A percentile compares a stretch with the other conserved stretches of the same genome.
Conservation (phyloP, 1,140 invertebrate species). For the Ganaspis sp. region DNA sequence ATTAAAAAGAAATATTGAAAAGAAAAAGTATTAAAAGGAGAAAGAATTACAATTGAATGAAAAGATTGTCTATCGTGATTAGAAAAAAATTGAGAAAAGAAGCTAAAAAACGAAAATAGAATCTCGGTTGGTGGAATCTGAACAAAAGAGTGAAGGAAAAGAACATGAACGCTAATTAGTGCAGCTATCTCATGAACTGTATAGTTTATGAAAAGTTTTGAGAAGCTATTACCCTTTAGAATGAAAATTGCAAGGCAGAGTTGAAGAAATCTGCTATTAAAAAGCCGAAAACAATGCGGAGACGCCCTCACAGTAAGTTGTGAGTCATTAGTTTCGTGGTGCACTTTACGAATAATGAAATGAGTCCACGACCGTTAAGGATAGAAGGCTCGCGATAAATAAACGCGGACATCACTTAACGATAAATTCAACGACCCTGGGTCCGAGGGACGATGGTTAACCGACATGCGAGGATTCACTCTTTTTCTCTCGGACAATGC, state of each 20-base stretch:
- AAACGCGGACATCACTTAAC: slow-evolving; percentile 62
- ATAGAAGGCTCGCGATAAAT: slow-evolving; percentile 52
- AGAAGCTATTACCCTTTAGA: not conserved
- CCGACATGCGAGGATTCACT: slow-evolving; percentile 57
- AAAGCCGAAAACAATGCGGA: slow-evolving; percentile 23
- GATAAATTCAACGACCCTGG: slow-evolving; percentile 61
- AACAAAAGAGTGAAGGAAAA: not conserved
- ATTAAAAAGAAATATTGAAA: too few relatives aligned
- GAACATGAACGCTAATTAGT: not conserved
- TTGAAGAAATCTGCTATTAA: not conserved
- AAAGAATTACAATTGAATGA: too few relatives aligned
- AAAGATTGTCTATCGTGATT: too few relatives aligned
- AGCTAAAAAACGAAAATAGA: not conserved
- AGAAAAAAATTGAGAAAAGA: too few relatives aligned
- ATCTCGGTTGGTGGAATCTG: not conserved
- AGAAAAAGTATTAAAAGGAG: too few relatives aligned
- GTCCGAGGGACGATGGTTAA: slow-evolving; percentile 48
- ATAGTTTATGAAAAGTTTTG: slow-evolving; percentile 4
- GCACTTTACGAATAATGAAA: slow-evolving; percentile 24
- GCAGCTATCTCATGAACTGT: not conserved
- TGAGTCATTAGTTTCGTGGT: not conserved
- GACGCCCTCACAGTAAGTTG: slow-evolving; percentile 43
- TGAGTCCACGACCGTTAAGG: slow-evolving; percentile 46
- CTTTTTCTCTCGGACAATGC: slow-evolving; percentile 57
- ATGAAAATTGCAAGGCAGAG: not conserved